Conservation (phyloP, 92 coral and sea anemone genomes). For the Muricea muricata region DNA sequence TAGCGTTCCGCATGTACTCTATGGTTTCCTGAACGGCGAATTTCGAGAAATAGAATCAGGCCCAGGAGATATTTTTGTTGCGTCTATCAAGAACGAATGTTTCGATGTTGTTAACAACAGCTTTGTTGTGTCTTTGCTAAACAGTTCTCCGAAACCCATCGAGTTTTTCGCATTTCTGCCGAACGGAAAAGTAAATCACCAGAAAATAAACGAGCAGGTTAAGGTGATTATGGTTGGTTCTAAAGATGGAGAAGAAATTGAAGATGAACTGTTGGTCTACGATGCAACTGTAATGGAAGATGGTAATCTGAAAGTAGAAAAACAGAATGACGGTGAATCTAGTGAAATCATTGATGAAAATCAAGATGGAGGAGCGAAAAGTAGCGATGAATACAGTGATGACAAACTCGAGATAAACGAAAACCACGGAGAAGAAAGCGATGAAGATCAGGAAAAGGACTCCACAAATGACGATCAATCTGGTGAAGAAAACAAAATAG, state of each 20-base stretch:
- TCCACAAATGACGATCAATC: not conserved
- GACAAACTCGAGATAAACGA: not conserved
- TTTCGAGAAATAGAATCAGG: constrained; percentile 17
- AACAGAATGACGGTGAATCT: constrained; percentile 7
- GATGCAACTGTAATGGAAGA: not conserved
- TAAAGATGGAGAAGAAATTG: not conserved
- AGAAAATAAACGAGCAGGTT: not conserved
- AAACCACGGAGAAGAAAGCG: not conserved
- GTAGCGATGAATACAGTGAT: not conserved
- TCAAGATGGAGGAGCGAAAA: not conserved
- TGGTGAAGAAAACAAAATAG: not conserved
- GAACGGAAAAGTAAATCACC: constrained; percentile 22
- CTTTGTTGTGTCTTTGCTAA: not conserved
- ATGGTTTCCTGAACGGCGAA: constrained; percentile 11
- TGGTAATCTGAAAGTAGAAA: not conserved
- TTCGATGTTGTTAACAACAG: not conserved
- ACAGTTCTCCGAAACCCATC: constrained; percentile 12
- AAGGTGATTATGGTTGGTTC: not conserved
- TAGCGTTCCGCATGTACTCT: constrained; percentile 2
- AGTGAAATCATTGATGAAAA: not conserved
- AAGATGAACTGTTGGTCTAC: not conserved
- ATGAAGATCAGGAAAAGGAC: not conserved
- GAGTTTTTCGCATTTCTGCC: constrained; percentile 22
- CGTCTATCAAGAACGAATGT: not conserved
- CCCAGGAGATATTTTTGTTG: constrained; percentile 20